Evolutionary conservation across 2,113 vertebrate species (phyloP), one percentile per base, ranked within the genome.

Genomic region (Limanda limanda): DNA sequence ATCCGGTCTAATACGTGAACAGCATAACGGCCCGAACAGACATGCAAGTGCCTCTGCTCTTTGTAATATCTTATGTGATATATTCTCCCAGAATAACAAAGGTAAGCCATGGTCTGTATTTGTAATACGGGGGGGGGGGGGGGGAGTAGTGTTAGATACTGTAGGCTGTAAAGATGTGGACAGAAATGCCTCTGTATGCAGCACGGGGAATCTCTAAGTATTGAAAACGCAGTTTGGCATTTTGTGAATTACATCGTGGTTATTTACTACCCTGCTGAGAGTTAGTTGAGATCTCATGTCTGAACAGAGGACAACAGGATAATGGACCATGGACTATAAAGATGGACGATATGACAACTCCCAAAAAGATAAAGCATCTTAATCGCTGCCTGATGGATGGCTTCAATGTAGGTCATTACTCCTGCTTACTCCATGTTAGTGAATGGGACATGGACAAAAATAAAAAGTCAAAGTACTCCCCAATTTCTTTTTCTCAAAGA

Each of bases 1-100:
- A 87, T 88, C 84, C 57, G 56, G 24, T 42, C 24, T 54, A 64
- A 76, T 52, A 64, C 54, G 27, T 85, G 61, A 68, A 84, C 52
- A 59, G 78, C 70, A 81, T 76, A 78, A 62, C 69, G 65, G n/a
- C 24, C 45, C 45, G 63, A 58, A 72, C 59, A 66, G 51, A 54
- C 20, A 74, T 83, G 37, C 3, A 45, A 74, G 24, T 61, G 67
- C 51, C 48, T 83, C 52, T 58, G 21, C 48, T 71, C 24, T 20
- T 31, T 4, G 7, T 66, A 8, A 62, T 79, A 68, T 66, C 54
- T 47, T 45, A 80, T 48, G 35, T 37, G n/a, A 60, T 67, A 52
- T 60, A 47, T 70, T 66, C 54, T 24, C 65, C 65, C 25, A 21
- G 5, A 58, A 54, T 56, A 62, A 3, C 24, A 51, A 56, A 35